Percentiles rank a stretch among this genome's conserved stretches.
phyloP scores from a whole-genome alignment of 2,113 vertebrate species.

The Polypterus bichir region DNA sequence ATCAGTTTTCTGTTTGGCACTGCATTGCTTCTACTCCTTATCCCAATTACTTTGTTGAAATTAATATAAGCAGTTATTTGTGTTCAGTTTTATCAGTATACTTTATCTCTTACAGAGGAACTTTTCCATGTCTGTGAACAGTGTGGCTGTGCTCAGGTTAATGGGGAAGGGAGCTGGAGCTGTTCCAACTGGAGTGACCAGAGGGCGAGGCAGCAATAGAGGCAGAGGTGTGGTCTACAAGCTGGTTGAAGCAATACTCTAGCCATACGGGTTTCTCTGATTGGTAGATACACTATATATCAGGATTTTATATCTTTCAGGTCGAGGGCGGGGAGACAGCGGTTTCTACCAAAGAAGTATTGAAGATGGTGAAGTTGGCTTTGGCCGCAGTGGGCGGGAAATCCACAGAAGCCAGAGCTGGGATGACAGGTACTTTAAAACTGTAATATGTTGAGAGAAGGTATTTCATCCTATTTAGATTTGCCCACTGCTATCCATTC shows the following conservation, averaged over 20 bases:
- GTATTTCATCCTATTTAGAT: background rate
- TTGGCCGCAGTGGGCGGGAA: slow-evolving; percentile 62
- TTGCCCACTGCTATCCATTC: background rate
- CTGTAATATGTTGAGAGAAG: too few relatives aligned
- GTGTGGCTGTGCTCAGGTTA: slow-evolving; percentile 79
- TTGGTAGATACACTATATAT: too few relatives aligned
- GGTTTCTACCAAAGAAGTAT: slow-evolving; percentile 88
- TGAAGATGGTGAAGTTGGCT: slow-evolving; percentile 68
- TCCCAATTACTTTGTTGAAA: too few relatives aligned
- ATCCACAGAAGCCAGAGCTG: slow-evolving; percentile 87
- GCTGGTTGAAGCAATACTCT: background rate
- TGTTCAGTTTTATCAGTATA: too few relatives aligned
- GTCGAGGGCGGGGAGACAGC: slow-evolving; percentile 73
- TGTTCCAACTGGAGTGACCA: slow-evolving; percentile 50
- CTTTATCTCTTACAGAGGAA: slow-evolving; percentile 58
- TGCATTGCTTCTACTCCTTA: too few relatives aligned
- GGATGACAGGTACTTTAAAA: slow-evolving; percentile 65
- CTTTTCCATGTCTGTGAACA: slow-evolving; percentile 91
- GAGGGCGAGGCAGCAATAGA: slow-evolving; percentile 65
- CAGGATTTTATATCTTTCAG: slow-evolving; percentile 27
- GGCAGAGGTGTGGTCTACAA: slow-evolving; percentile 58
- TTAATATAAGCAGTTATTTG: background rate
- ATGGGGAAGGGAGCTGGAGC: slow-evolving; percentile 74
- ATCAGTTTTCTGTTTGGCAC: too few relatives aligned
- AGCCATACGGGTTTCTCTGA: too few relatives aligned